Percentiles rank a stretch among this genome's conserved stretches.
phyloP scores from a whole-genome alignment of 2,113 vertebrate species.

The Brachyhypopomus occidentalis region DNA sequence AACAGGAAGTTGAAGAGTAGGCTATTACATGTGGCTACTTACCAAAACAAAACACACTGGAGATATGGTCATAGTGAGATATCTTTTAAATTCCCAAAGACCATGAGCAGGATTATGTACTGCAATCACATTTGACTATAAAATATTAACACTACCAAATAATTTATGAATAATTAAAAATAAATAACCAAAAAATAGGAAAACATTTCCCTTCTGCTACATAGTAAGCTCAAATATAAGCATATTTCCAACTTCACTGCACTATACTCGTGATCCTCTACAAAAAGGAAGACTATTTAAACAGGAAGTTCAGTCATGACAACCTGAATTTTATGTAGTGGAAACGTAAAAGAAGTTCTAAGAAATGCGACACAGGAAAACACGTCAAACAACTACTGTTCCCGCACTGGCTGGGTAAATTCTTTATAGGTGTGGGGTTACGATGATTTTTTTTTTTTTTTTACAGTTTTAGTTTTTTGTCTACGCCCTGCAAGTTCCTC shows the following conservation, averaged over 20 bases:
- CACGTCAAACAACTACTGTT: slow-evolving; percentile 39
- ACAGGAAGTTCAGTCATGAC: slow-evolving; percentile 34
- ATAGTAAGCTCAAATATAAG: background rate
- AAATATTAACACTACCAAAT: background rate
- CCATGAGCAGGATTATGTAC: slow-evolving; percentile 17
- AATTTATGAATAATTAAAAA: slow-evolving; percentile 8
- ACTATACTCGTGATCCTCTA: background rate
- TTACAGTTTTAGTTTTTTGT: background rate
- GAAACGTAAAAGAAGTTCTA: slow-evolving; percentile 30
- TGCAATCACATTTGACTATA: slow-evolving; percentile 8
- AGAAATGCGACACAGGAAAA: slow-evolving; percentile 43
- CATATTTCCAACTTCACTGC: background rate
- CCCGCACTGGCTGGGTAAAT: background rate
- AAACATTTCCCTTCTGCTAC: slow-evolving; percentile 14
- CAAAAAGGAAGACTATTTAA: background rate
- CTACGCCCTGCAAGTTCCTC: background rate
- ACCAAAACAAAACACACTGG: slow-evolving; percentile 54
- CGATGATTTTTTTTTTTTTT: background rate
- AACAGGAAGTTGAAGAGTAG: background rate
- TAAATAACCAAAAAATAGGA: background rate
- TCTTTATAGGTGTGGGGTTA: background rate
- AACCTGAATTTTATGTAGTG: slow-evolving; percentile 36
- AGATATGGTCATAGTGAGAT: slow-evolving; percentile 32
- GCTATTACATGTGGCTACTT: slow-evolving; percentile 46
- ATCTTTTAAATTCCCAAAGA: slow-evolving; percentile 22